A percentile compares a stretch with the other conserved stretches of the same genome.
Evolutionary conservation across 2,888 invertebrate species (phyloP).

Genomic region (Metacarcinus magister): DNA sequence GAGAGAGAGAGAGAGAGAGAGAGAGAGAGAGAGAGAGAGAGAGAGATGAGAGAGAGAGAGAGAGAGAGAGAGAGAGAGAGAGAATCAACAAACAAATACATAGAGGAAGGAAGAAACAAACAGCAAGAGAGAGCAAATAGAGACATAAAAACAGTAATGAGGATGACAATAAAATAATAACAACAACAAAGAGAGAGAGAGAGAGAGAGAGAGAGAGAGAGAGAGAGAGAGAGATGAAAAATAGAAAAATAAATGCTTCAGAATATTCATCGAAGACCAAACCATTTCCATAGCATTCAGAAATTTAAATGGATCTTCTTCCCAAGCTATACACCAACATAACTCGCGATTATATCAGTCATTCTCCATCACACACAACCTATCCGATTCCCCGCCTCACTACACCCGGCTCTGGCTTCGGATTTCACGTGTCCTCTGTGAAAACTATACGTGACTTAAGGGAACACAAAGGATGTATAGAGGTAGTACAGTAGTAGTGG

Average conservation of each 20-base stretch:
- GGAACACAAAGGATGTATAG: no score
- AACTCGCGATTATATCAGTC: slow-evolving; percentile 78
- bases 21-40: slow-evolving; percentile 50
- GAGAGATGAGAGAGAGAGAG: slow-evolving; percentile 15
- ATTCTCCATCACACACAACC: slow-evolving; percentile 76
- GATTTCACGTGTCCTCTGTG: background rate
- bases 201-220: slow-evolving; percentile 22
- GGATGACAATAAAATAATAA: background rate
- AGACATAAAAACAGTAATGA: background rate
- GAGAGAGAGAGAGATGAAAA: slow-evolving; percentile 47
- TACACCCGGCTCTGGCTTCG: slow-evolving; percentile 57
- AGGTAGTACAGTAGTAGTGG: no score
- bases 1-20: background rate
- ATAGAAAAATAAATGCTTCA: background rate
- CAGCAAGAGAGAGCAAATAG: background rate
- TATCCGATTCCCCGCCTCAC: slow-evolving; percentile 62
- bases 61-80: slow-evolving; percentile 55
- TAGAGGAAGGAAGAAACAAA: background rate
- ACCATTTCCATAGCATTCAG: slow-evolving; percentile 76
- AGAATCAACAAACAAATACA: background rate
- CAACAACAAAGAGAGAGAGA: background rate
- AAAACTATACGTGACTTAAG: background rate
- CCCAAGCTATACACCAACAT: slow-evolving; percentile 73
- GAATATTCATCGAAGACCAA: slow-evolving; percentile 71
- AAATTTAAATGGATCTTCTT: slow-evolving; percentile 78